These are phyloP conservation scores for Paramuricea clavata DNA, from an alignment of 92 coral and sea anemone genomes.

Conservation along the genomic window DNA sequence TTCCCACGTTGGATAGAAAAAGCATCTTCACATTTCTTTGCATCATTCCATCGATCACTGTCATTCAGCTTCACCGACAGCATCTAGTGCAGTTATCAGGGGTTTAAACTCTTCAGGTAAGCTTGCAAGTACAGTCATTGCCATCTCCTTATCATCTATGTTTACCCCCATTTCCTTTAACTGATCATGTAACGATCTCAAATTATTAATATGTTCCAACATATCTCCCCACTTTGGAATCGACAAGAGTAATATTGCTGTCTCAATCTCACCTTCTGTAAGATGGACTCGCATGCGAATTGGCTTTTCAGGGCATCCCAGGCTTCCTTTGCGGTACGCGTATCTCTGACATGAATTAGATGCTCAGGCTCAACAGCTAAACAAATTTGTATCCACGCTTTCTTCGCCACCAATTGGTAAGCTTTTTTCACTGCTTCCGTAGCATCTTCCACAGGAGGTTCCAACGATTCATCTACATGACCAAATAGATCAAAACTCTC, in stretches of 20 bases:
- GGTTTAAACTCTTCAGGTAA: neutral
- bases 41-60: neutral
- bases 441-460: neutral
- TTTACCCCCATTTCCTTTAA: too few relatives aligned
- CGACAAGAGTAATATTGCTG: neutral
- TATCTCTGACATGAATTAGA: neutral
- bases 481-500: too few relatives aligned
- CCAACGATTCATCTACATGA: too few relatives aligned
- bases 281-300: too few relatives aligned
- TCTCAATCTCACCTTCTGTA: neutral
- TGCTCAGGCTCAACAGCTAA: neutral
- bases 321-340: neutral
- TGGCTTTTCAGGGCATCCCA: too few relatives aligned
- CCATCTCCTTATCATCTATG: neutral
- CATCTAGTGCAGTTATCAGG: neutral
- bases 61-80: neutral
- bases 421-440: neutral
- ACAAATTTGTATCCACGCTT: neutral
- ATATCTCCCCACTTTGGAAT: neutral
- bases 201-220: neutral
- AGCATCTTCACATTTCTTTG: slow-evolving; percentile 1
- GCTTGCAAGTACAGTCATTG: neutral
- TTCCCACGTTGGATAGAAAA: neutral
- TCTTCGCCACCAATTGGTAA: neutral
- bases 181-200: too few relatives aligned